Conservation (phyloP, 2,113 vertebrate genomes). For the Proterorhinus semilunaris region DNA sequence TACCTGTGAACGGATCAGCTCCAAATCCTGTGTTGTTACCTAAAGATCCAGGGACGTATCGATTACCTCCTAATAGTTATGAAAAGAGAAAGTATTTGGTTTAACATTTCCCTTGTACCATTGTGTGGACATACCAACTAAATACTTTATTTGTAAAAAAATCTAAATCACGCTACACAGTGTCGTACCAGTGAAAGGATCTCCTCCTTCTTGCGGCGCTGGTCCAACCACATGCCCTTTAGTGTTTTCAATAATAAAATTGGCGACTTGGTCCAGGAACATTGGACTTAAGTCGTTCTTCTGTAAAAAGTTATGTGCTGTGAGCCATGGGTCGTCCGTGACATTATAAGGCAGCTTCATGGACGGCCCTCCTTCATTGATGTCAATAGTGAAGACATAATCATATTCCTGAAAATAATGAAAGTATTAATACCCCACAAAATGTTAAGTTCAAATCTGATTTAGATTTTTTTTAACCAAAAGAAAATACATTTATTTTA, state of each 20-base stretch:
- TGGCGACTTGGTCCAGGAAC: conserved; percentile 98
- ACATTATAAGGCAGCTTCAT: conserved; percentile 94
- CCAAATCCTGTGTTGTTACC: conserved; percentile 47
- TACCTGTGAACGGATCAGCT: conserved; percentile 80
- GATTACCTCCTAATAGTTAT: conserved; percentile 65
- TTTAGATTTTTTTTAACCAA: too few species aligned
- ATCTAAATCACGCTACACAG: background rate
- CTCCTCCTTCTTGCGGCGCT: conserved; percentile 74
- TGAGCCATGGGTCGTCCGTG: conserved; percentile 93
- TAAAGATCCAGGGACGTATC: conserved; percentile 75
- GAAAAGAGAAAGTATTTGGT: too few species aligned
- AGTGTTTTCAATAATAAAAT: conserved; percentile 97
- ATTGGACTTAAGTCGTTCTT: conserved; percentile 93
- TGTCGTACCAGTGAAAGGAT: conserved; percentile 92
- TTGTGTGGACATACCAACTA: too few species aligned
- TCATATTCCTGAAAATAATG: conserved; percentile 87
- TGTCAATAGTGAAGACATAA: conserved; percentile 95
- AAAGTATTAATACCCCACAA: background rate
- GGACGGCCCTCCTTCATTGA: conserved; percentile 92
- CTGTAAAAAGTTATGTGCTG: conserved; percentile 93
- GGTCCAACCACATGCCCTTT: conserved; percentile 85
- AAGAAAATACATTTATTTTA: too few species aligned
- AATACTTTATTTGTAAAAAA: background rate
- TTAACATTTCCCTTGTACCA: too few species aligned
- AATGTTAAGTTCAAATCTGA: background rate